Evolutionary conservation across 2,113 vertebrate species (phyloP), one percentile per base, ranked within the genome.

Genomic region (Heterochromis multidens): DNA sequence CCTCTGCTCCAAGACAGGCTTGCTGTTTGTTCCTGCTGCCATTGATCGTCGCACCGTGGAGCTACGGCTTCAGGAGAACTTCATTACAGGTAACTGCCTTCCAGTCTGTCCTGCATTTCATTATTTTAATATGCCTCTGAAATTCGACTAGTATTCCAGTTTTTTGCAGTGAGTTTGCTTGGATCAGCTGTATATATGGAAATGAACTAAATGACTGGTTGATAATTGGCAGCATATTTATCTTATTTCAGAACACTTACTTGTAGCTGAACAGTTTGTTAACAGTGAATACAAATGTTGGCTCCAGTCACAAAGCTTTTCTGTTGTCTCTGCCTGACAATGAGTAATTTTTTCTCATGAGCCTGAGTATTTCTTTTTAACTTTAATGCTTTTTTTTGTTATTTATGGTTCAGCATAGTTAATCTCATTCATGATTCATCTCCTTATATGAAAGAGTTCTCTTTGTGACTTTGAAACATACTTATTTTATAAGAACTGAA

Each of bases 1-100:
- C 78, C 97, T 99, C 25, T 99, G 98, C 79, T 97, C 98, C 2
- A 98, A 98, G 88, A 99, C 98, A 0, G 98, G 98, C 54, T 95
- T 99, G 3, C 97, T 99, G n/a, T 99, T 99, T 6, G 97, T 99
- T 33, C 98, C 98, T 1, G 90, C 97, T 1, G 96, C 96, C 0
- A 97, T 99, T 21, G 98, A 99, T 95, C 94, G 98, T 27, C 95
- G 97, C 6, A 99, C 98, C 0, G 98, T 98, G 1, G 98, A 99
- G 85, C 96, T 99, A 0, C 95, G 98, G 4, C 93, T 99, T 3
- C 97, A 98, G 7, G 98, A 99, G 84, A 99, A 99, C 90, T 99
- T 99, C 91, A 99, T 99, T 80, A 98, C 98, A 0, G 93, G 95
- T 95, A 81, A 78, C 4, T 4, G 27, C 7, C 14, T 27, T n/a